These are phyloP conservation scores for Lasioglossum oenotherae DNA, from an alignment of 2,888 invertebrate species.

Conservation along the genomic window DNA sequence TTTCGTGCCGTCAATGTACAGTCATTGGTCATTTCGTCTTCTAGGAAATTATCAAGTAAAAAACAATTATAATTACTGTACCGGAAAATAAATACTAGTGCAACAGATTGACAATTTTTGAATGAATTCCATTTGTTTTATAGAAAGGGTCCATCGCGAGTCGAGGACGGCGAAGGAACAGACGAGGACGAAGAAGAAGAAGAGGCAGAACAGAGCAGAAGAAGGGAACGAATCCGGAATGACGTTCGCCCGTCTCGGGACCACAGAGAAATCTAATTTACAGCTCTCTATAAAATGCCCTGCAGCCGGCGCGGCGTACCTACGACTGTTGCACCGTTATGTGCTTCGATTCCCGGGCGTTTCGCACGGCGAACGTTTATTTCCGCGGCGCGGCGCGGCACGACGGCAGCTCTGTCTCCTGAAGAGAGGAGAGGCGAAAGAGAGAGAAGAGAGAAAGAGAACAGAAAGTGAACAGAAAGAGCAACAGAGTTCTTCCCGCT, in stretches of 20 bases:
- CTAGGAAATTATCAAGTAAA: no score
- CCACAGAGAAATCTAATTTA: constrained; percentile 65
- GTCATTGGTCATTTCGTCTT: no score
- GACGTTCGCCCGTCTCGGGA: constrained; percentile 42
- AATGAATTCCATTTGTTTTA: background rate
- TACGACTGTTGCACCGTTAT: constrained; percentile 60
- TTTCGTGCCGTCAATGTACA: no score
- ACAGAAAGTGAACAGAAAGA: background rate
- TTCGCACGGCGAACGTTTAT: constrained; percentile 57
- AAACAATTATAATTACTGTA: no score
- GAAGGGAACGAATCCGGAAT: constrained; percentile 46
- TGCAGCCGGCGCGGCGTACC: constrained; percentile 7
- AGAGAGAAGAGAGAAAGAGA: no score
- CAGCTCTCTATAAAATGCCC: constrained; percentile 43
- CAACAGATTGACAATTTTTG: background rate
- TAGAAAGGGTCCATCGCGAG: background rate
- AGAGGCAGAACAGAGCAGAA: background rate
- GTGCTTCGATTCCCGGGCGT: constrained; percentile 54
- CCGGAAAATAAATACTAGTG: no score
- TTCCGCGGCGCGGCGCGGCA: constrained; percentile 36
- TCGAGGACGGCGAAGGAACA: background rate
- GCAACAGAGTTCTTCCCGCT: constrained; percentile 9
- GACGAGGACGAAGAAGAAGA: background rate
- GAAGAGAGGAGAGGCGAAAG: background rate
- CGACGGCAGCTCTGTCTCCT: background rate